Evolutionary conservation across 2,113 vertebrate genomes (phyloP).

Genomic region (Crotalus tigris): DNA sequence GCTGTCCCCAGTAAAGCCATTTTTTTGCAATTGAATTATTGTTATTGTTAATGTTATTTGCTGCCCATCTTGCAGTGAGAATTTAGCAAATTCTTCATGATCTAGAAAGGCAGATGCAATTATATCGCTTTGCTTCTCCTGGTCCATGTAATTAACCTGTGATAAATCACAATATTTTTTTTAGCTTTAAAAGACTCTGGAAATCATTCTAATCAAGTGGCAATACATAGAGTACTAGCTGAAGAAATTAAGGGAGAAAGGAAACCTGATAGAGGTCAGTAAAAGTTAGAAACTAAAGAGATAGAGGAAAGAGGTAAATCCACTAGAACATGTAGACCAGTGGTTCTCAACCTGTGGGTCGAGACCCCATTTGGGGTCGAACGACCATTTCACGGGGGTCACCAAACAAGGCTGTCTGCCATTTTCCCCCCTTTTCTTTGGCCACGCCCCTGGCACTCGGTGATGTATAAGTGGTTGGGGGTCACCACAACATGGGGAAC

Average conservation of each 20-base stretch:
- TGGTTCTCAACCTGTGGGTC: too few relatives aligned
- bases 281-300: neutral
- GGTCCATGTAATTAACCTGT: neutral
- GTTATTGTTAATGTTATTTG: too few relatives aligned
- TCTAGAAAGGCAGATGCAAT: neutral
- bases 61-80: neutral
- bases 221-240: neutral
- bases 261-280: neutral
- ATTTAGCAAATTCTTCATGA: neutral
- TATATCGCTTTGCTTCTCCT: neutral
- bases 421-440: too few relatives aligned
- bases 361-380: too few relatives aligned
- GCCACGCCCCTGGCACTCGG: too few relatives aligned
- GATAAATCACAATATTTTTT: neutral
- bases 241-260: neutral
- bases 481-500: too few relatives aligned
- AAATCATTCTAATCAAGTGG: neutral
- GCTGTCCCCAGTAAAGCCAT: too few relatives aligned
- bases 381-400: too few relatives aligned
- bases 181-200: neutral
- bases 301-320: neutral
- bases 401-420: too few relatives aligned
- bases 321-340: neutral
- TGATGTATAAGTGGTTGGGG: too few relatives aligned
- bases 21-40: too few relatives aligned